A percentile compares a stretch with the other conserved stretches of the same genome.
Evolutionary conservation across 2,888 invertebrate genomes (phyloP).

Genomic region (Mellilla xanthometata): DNA sequence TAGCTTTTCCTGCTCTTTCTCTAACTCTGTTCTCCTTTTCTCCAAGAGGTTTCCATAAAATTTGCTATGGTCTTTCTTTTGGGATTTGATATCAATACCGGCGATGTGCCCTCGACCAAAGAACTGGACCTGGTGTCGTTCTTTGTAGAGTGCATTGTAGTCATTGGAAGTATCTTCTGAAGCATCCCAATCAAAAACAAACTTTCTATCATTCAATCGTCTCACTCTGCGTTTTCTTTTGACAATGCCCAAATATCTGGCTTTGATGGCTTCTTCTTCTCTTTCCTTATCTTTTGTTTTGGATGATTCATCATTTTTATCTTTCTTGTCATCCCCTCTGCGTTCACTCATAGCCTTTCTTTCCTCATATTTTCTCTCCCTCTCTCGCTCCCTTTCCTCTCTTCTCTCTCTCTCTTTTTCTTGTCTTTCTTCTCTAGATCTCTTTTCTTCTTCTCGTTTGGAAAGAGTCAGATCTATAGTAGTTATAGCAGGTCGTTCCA

Average conservation of each 20-base stretch:
- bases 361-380: conserved; percentile 76
- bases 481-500: conserved; percentile 72
- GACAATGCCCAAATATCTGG: conserved; percentile 95
- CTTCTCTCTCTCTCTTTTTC: conserved; percentile 79
- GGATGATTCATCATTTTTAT: conserved; percentile 76
- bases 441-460: conserved; percentile 70
- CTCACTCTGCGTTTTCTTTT: conserved; percentile 97
- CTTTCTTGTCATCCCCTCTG: conserved; percentile 66
- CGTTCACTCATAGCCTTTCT: conserved; percentile 77
- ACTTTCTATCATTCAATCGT: conserved; percentile 98
- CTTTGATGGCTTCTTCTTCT: conserved; percentile 97
- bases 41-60: conserved; percentile 98
- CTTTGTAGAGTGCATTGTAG: conserved; percentile 98
- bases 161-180: conserved; percentile 99
- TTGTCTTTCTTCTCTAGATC: conserved; percentile 66
- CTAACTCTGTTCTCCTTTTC: conserved; percentile 96
- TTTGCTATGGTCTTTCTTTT: conserved; percentile 96
- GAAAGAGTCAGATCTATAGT: conserved; percentile 79
- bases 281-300: conserved; percentile 93
- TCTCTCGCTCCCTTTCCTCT: conserved; percentile 83
- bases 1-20: conserved; percentile 97
- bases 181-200: conserved; percentile 99
- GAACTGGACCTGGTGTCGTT: conserved; percentile 98
- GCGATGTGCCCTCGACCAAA: conserved; percentile 99
- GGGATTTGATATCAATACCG: conserved; percentile 98